These are phyloP conservation scores for Bovichtus variegatus DNA, from an alignment of 2,797 vertebrate species.

Conservation along the genomic window DNA sequence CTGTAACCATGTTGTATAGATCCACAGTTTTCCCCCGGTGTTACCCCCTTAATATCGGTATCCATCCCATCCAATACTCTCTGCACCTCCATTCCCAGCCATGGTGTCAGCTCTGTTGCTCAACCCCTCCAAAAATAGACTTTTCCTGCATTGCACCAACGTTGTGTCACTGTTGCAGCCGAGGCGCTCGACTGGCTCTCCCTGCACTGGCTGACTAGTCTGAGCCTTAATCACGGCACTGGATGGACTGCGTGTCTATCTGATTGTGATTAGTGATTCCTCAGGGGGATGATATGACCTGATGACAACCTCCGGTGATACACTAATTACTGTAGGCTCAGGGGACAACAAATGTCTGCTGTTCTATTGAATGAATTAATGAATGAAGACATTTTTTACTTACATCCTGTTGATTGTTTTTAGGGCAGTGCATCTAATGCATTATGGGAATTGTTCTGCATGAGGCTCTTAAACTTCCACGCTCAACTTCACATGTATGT, in stretches of 20 bases:
- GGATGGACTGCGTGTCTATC: constrained; percentile 61
- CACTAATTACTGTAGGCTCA: constrained; percentile 62
- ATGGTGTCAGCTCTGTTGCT: constrained; percentile 74
- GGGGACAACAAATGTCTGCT: constrained; percentile 20
- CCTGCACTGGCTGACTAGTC: constrained; percentile 59
- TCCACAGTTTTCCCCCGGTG: constrained; percentile 24
- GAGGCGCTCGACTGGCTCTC: constrained; percentile 62
- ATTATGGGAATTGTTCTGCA: neutral
- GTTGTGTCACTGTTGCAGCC: constrained; percentile 79
- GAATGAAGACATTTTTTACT: constrained; percentile 13
- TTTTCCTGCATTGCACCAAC: constrained; percentile 86
- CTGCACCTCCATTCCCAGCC: constrained; percentile 62
- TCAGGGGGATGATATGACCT: constrained; percentile 63
- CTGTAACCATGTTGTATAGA: neutral
- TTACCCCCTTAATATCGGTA: constrained; percentile 35
- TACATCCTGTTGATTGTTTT: constrained; percentile 19
- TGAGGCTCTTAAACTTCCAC: neutral
- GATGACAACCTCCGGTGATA: constrained; percentile 63
- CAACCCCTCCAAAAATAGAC: constrained; percentile 85
- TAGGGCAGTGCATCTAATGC: constrained; percentile 2
- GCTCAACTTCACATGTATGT: neutral
- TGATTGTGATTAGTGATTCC: constrained; percentile 70
- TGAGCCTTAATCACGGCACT: constrained; percentile 69
- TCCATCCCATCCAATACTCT: constrained; percentile 33
- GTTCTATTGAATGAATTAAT: constrained; percentile 24